Conservation (phyloP, 2,888 invertebrate species). For the Galeopsomyia nigrocyanea region DNA sequence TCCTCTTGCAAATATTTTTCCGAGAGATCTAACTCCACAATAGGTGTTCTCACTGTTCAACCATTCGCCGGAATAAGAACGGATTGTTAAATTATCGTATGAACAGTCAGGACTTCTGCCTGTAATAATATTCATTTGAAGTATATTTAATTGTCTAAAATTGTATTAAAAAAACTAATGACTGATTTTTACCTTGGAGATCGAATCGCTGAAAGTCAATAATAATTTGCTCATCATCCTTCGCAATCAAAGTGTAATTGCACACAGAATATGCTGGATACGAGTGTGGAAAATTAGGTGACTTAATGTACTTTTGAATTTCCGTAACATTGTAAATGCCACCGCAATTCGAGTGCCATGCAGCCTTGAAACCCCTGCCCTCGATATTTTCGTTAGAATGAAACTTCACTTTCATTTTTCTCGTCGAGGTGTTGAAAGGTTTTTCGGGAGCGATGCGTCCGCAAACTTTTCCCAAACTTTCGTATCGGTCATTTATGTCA, state of each 20-base stretch:
- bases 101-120: constrained; percentile 48
- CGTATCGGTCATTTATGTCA: constrained; percentile 65
- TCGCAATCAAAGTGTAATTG: constrained; percentile 75
- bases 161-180: constrained; percentile 53
- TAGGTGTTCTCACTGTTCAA: constrained; percentile 58
- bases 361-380: constrained; percentile 81
- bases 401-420: constrained; percentile 79
- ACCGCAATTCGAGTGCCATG: constrained; percentile 80
- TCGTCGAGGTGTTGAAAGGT: constrained; percentile 74
- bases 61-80: constrained; percentile 9
- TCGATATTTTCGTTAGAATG: constrained; percentile 76
- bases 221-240: constrained; percentile 69
- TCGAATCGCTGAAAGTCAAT: constrained; percentile 76
- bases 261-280: constrained; percentile 77
- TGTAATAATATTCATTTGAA: constrained; percentile 21
- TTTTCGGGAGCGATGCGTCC: constrained; percentile 74
- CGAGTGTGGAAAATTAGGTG: constrained; percentile 77
- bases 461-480: constrained; percentile 75
- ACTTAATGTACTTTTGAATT: constrained; percentile 71
- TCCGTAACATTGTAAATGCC: constrained; percentile 75
- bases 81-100: constrained; percentile 65
- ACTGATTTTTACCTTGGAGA: constrained; percentile 65
- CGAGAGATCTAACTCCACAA: constrained; percentile 70
- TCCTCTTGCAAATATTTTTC: constrained; percentile 59
- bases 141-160: neutral